Conservation (phyloP, 2,113 vertebrate genomes). For the Nannospalax galili region DNA sequence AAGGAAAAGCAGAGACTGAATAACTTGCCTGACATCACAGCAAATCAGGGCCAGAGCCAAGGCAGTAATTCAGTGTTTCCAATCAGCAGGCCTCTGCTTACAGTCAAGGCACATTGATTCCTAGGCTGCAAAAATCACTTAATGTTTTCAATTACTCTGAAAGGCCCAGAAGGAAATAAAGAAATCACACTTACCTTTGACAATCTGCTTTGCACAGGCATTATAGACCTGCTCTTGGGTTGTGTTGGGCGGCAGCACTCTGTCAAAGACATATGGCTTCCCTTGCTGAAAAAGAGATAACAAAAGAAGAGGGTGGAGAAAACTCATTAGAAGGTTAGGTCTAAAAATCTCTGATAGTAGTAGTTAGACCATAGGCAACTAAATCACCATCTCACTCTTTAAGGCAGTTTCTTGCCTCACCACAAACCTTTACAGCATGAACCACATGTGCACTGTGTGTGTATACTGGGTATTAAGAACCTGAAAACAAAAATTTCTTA, state of each 20-base stretch:
- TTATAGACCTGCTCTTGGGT: constrained; percentile 95
- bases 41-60: constrained; percentile 46
- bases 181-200: constrained; percentile 90
- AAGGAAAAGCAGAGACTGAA: background rate
- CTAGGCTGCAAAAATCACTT: constrained; percentile 65
- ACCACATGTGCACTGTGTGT: background rate
- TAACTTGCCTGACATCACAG: constrained; percentile 39
- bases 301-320: constrained; percentile 21
- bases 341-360: background rate
- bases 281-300: constrained; percentile 86
- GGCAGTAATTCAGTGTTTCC: constrained; percentile 69
- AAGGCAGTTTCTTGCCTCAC: background rate
- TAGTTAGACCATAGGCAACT: background rate
- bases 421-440: background rate
- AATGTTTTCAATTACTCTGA: constrained; percentile 68
- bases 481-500: background rate
- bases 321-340: constrained; percentile 44
- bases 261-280: constrained; percentile 94
- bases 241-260: constrained; percentile 93
- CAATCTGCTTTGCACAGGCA: constrained; percentile 95
- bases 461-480: background rate
- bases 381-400: background rate
- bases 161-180: constrained; percentile 62
- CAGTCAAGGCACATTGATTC: constrained; percentile 2
- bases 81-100: constrained; percentile 67